phyloP scores from a whole-genome alignment of 2,888 invertebrate species.

The Drosophila glabriapex region DNA sequence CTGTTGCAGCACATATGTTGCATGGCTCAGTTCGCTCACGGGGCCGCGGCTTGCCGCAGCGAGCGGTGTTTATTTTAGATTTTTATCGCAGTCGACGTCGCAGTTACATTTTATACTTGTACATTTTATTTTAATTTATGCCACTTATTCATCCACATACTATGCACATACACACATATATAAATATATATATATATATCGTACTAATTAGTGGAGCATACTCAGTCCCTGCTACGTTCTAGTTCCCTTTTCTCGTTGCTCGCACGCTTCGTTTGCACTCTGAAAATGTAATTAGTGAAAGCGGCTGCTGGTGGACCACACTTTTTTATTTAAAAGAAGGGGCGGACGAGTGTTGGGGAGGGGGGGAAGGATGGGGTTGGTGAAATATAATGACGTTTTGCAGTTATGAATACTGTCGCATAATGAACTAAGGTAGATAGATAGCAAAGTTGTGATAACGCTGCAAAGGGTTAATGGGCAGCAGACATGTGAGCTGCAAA shows the following conservation, averaged over 20 bases:
- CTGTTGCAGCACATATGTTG: slow-evolving; percentile 54
- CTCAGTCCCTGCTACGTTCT: slow-evolving; percentile 42
- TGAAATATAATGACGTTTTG: slow-evolving; percentile 40
- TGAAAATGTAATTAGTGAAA: slow-evolving; percentile 82
- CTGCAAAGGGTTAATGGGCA: slow-evolving; percentile 67
- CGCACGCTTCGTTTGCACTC: slow-evolving; percentile 80
- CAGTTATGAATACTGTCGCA: slow-evolving; percentile 75
- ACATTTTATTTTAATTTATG: slow-evolving; percentile 81
- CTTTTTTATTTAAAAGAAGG: slow-evolving; percentile 2
- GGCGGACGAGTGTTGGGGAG: slow-evolving; percentile 6
- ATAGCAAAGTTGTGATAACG: slow-evolving; percentile 59
- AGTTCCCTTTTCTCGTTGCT: slow-evolving; percentile 23
- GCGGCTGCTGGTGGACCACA: slow-evolving; percentile 52
- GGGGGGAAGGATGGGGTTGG: neutral
- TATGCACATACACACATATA: slow-evolving; percentile 10
- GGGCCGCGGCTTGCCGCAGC: slow-evolving; percentile 37
- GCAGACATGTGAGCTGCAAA: slow-evolving; percentile 63
- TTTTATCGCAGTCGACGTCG: slow-evolving; percentile 69
- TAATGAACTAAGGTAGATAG: slow-evolving; percentile 72
- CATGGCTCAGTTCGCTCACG: slow-evolving; percentile 57
- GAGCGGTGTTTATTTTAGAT: slow-evolving; percentile 75
- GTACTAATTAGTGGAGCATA: slow-evolving; percentile 75
- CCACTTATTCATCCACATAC: slow-evolving; percentile 66
- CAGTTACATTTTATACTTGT: slow-evolving; percentile 78
- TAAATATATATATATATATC: slow-evolving; percentile 31